A percentile compares a stretch with the other conserved stretches of the same genome.
These are phyloP conservation scores for Drosophila melanica DNA, from an alignment of 1,140 invertebrate genomes.

Conservation along the genomic window DNA sequence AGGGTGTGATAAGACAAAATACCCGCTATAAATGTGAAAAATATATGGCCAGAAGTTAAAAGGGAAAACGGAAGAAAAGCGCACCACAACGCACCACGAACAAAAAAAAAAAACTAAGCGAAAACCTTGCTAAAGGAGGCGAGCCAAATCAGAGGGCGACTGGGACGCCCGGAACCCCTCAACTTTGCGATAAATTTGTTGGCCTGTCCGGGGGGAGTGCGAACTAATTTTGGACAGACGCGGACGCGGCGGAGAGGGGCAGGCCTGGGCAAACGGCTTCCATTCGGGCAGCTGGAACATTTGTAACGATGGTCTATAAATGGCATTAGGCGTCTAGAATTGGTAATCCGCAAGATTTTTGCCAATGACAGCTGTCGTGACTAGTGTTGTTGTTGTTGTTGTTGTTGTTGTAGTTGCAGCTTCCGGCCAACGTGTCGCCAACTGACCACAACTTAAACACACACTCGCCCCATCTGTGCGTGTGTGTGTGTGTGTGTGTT, in stretches of 20 bases:
- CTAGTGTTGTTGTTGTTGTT: constrained; percentile 14
- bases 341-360: constrained; percentile 81
- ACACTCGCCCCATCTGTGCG: constrained; percentile 19
- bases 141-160: constrained; percentile 51
- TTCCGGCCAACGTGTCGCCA: constrained; percentile 67
- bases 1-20: constrained; percentile 83
- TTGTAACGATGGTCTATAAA: constrained; percentile 81
- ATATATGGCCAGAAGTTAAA: constrained; percentile 77
- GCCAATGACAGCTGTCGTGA: constrained; percentile 55
- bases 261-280: constrained; percentile 1
- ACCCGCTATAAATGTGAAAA: constrained; percentile 82
- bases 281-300: constrained; percentile 67
- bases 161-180: constrained; percentile 20
- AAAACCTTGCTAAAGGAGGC: constrained; percentile 46
- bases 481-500: constrained; percentile 17
- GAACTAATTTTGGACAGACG: constrained; percentile 68
- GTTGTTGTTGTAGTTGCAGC: constrained; percentile 37
- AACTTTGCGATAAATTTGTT: constrained; percentile 72
- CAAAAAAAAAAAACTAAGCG: constrained; percentile 2
- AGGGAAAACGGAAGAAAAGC: constrained; percentile 66
- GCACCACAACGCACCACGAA: constrained; percentile 22
- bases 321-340: constrained; percentile 82
- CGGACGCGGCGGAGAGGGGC: constrained; percentile 8
- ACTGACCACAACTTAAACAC: constrained; percentile 68
- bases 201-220: constrained; percentile 41